Conservation (phyloP, 1,140 invertebrate genomes). For the Heliconius hermathena region DNA sequence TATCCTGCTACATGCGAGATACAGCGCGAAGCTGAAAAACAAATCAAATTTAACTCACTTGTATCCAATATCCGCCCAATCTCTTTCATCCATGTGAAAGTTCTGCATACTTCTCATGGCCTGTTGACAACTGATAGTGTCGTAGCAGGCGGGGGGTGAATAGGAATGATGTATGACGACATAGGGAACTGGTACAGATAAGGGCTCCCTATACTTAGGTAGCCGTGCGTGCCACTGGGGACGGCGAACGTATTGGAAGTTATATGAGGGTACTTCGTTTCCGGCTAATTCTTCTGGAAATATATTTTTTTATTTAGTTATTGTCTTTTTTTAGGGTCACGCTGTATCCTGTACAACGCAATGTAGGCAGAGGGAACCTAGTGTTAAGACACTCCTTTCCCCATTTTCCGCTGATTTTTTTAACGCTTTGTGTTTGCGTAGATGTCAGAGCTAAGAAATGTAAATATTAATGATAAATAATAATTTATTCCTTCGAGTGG, state of each 20-base stretch:
- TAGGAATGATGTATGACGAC: slow-evolving; percentile 91
- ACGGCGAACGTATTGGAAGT: slow-evolving; percentile 81
- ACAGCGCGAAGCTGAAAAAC: too few species aligned
- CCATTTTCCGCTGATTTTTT: too few species aligned
- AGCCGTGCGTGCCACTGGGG: slow-evolving; percentile 84
- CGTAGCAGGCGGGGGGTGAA: slow-evolving; percentile 83
- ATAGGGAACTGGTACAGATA: slow-evolving; percentile 85
- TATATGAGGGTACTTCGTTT: slow-evolving; percentile 60
- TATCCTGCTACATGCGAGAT: too few species aligned
- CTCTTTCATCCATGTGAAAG: slow-evolving; percentile 82
- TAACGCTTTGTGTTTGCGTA: too few species aligned
- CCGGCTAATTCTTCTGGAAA: slow-evolving; percentile 40
- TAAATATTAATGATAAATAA: too few species aligned
- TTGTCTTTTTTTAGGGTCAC: too few species aligned
- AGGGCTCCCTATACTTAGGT: slow-evolving; percentile 70
- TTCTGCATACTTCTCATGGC: slow-evolving; percentile 83
- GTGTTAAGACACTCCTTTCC: too few species aligned
- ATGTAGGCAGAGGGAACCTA: too few species aligned
- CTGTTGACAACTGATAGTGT: slow-evolving; percentile 72
- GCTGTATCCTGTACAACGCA: too few species aligned
- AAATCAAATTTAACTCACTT: slow-evolving; percentile 53
- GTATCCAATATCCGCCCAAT: slow-evolving; percentile 89
- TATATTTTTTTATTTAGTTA: neutral
- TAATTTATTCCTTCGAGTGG: too few species aligned
- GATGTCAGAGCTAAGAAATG: too few species aligned